Evolutionary conservation across 2,113 vertebrate genomes (phyloP), one percentile per base, ranked within the genome.

Genomic region (Crotalus viridis): DNA sequence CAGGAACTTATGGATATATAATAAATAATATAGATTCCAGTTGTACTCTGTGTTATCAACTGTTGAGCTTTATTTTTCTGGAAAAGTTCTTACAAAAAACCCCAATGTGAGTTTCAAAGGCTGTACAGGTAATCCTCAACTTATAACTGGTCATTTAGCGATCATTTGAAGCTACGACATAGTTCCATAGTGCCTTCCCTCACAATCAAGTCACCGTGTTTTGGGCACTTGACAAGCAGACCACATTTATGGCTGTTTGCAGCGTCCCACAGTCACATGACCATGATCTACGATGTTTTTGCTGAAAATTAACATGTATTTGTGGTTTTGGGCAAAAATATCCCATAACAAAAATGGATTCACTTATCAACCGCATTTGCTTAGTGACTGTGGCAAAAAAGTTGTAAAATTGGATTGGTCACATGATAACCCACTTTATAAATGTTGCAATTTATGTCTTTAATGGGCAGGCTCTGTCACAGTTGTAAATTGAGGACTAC

Each of bases 41-140:
- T 90, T 43, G 26, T 91, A 85, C 3, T 22, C 51, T 55, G 64
- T 94, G 93, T 94, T 89, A 57, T 24, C 90, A 92, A 94, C 22
- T 86, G 81, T 19, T 69, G 13, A 46, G 94, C 96, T 59, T 97
- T 96, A 96, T 96, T 97, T 94, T 92, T 93, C 59, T 94, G 95
- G 94, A 95, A 93, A 94, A 87, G 95, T 90, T 87, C 85, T 24
- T 61, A 61, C 9, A 91, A 86, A 46, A 96, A 85, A 89, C 89
- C 59, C 19, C 92, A 94, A 87, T 2, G 43, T 0, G 4, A 33
- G 55, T 39, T 95, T 95, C 88, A 94, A 56, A 93, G 8, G 7
- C 12, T 52, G 92, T 64, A 12, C 1, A 0, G 64, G 28, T 33
- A 2, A 69, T 69, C 64, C 28, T 69, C 64, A 69, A n/a, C 0